A percentile compares a stretch with the other conserved stretches of the same genome.
phyloP scores from a whole-genome alignment of 1,140 invertebrate genomes.

The Heliothis subflexa region DNA sequence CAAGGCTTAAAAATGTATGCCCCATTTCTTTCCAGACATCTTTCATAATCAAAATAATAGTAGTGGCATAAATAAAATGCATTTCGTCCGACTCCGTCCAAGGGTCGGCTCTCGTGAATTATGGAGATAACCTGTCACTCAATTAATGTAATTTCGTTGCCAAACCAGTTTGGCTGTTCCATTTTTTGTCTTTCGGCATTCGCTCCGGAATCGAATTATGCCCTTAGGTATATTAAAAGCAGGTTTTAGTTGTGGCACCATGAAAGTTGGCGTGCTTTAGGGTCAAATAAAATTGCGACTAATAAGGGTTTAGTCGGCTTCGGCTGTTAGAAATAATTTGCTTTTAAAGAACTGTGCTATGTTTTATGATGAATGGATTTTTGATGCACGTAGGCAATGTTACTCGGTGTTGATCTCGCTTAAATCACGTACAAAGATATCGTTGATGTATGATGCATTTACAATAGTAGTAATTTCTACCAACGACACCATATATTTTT shows the following conservation, averaged over 20 bases:
- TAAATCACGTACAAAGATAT: too few species aligned
- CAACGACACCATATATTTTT: too few species aligned
- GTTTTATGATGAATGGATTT: too few species aligned
- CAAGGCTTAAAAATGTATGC: too few species aligned
- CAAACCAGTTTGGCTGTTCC: slow-evolving; percentile 22
- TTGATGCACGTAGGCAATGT: too few species aligned
- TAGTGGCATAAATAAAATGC: neutral
- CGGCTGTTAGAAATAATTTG: neutral
- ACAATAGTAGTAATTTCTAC: too few species aligned
- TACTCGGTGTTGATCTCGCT: too few species aligned
- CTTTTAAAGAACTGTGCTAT: neutral
- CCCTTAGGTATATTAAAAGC: slow-evolving; percentile 38
- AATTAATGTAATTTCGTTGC: slow-evolving; percentile 20
- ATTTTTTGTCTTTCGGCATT: slow-evolving; percentile 38
- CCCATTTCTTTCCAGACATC: neutral
- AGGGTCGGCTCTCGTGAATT: slow-evolving; percentile 32
- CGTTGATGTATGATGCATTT: too few species aligned
- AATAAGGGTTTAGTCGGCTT: slow-evolving; percentile 13
- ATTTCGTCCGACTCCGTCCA: neutral
- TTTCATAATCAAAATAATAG: neutral
- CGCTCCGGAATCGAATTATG: slow-evolving; percentile 33
- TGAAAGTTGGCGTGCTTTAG: slow-evolving; percentile 31
- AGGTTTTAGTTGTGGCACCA: slow-evolving; percentile 15
- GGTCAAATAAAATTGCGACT: slow-evolving; percentile 36
- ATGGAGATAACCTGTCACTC: slow-evolving; percentile 37